Percentiles rank a stretch among this genome's conserved stretches.
These are phyloP conservation scores for Drosophila pallidifrons DNA, from an alignment of 1,140 invertebrate species.

Conservation along the genomic window DNA sequence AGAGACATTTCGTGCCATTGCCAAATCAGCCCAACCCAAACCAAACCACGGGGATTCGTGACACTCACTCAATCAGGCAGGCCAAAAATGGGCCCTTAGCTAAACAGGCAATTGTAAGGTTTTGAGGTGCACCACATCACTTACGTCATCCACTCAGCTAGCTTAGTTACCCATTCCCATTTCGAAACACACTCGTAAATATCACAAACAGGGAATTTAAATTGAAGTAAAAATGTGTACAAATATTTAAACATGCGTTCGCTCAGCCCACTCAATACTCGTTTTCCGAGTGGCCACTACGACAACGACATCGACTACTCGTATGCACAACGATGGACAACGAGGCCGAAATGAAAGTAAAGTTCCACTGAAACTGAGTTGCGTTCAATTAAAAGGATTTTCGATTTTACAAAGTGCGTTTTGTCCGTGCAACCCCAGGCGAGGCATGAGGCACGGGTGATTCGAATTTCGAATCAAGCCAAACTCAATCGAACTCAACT, in stretches of 20 bases:
- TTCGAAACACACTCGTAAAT: conserved; percentile 50
- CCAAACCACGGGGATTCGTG: conserved; percentile 1
- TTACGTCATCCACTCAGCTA: conserved; percentile 30
- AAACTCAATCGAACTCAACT: conserved; percentile 11
- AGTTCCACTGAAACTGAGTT: conserved; percentile 64
- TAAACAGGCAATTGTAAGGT: conserved; percentile 37
- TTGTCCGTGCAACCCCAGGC: conserved; percentile 50
- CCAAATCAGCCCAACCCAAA: not conserved
- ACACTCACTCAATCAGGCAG: conserved; percentile 1
- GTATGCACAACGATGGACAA: not conserved
- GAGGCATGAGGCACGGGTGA: not conserved
- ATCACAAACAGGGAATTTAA: conserved; percentile 76
- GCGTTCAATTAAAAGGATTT: conserved; percentile 81
- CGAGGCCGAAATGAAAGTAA: conserved; percentile 40
- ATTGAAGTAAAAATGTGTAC: conserved; percentile 72
- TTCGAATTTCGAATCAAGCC: conserved; percentile 20
- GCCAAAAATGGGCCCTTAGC: conserved; percentile 23
- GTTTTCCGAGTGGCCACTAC: not conserved
- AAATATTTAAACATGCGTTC: conserved; percentile 74
- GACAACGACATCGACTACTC: not conserved
- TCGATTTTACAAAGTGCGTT: conserved; percentile 81
- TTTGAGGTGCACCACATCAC: conserved; percentile 35
- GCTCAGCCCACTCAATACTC: conserved; percentile 14
- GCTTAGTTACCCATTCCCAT: conserved; percentile 43
- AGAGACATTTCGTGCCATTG: too few species aligned